Base-by-base conservation (phyloP, 2,797 vertebrate genomes). In the Pangasius larnaudii region DNA sequence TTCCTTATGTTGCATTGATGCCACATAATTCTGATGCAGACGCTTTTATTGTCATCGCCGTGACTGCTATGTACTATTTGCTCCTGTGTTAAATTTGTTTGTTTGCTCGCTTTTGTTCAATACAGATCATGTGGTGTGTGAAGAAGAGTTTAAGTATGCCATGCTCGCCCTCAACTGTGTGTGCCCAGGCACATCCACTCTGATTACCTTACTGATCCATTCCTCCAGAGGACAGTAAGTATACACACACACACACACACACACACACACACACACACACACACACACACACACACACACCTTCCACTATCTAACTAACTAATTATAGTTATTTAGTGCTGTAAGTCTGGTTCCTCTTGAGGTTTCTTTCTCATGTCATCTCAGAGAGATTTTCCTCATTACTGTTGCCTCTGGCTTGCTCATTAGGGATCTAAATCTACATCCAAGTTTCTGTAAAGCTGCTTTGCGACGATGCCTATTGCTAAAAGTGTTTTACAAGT, bases 121-220 rank as follows among this genome's bases (percentile, higher is more conserved):
- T 92, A 71, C 93, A 97, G 97, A 97, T 94, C 96, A 97, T 90
- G 96, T 97, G 89, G 96, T 97, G 91, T 97, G 97, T 92, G 97
- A 97, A 91, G 97, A 97, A 89, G 97, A 97, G 94, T 97, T 97
- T 93, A 97, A 97, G 90, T 97, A 97, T 0, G 96, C 97, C 94
- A 97, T 97, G 96, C 93, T 97, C 93, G 96, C 97, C 90, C 94
- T 97, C 86, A 97, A 97, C 96, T 97, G 97, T 87, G 96, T 97
- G 89, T 97, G 97, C 87, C 97, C 96, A 0, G 97, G 96, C 69
- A 97, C 96, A 74, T 97, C 97, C 0, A 97, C 97, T 19, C 96
- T 97, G 91, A 97, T 97, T 93, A 97, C 97, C 51, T 94, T 97
- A 88, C 94, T 97, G 92, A 96, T 97, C 90, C 97, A 97, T 94